phyloP scores from a whole-genome alignment of 2,888 invertebrate species.

The Agonum fuliginosum region DNA sequence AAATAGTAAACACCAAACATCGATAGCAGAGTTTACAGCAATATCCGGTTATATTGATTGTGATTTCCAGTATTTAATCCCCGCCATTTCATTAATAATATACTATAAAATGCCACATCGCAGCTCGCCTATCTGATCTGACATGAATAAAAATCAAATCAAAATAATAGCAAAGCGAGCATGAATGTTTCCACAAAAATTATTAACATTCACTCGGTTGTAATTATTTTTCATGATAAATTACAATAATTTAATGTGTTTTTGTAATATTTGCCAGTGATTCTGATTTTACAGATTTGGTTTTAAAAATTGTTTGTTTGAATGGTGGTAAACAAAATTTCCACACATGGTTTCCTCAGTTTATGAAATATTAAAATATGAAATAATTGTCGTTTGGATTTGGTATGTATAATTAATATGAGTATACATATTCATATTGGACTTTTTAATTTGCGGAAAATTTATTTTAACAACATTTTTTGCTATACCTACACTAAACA shows the following conservation, averaged over 20 bases:
- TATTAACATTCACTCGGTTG: constrained; percentile 14
- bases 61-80: constrained; percentile 3
- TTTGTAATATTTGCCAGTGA: not conserved
- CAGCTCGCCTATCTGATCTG: constrained; percentile 8
- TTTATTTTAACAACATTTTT: no score
- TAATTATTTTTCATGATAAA: constrained; percentile 41
- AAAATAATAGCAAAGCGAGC: constrained; percentile 12
- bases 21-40: constrained; percentile 5
- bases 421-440: not conserved
- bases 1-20: not conserved
- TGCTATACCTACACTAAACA: no score
- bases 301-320: constrained; percentile 15
- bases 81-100: constrained; percentile 25
- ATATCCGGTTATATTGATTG: constrained; percentile 32
- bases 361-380: constrained; percentile 23
- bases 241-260: constrained; percentile 29
- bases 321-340: constrained; percentile 10
- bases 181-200: constrained; percentile 30
- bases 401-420: not conserved
- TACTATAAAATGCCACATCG: not conserved
- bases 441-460: no score
- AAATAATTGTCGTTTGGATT: not conserved
- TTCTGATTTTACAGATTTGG: constrained; percentile 8
- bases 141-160: constrained; percentile 16
- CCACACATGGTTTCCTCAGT: constrained; percentile 7